A percentile compares a stretch with the other conserved stretches of the same genome.
Conservation (phyloP, 2,888 invertebrate genomes). For the Erebia ligea region DNA sequence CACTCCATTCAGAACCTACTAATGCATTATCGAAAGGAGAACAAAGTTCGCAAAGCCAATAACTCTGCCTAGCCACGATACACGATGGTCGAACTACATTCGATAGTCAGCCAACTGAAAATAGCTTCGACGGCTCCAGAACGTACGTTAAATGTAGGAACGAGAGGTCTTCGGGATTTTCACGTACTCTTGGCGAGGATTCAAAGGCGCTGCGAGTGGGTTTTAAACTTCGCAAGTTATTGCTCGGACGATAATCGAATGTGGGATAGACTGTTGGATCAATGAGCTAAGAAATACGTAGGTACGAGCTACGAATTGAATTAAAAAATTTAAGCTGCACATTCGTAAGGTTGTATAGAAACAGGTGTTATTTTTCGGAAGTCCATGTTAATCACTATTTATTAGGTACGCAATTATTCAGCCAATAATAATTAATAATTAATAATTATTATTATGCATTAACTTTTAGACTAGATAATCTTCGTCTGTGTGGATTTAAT, state of each 20-base stretch:
- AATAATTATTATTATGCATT: too few relatives aligned
- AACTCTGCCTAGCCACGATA: conserved; percentile 24
- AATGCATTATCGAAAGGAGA: conserved; percentile 23
- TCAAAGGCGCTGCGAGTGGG: conserved; percentile 45
- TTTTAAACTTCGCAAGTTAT: conserved; percentile 48
- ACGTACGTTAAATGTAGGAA: conserved; percentile 42
- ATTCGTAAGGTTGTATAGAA: not conserved
- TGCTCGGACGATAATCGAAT: conserved; percentile 46
- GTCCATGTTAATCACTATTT: too few relatives aligned
- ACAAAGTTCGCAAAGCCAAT: conserved; percentile 27
- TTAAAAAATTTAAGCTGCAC: not conserved
- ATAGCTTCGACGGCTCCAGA: conserved; percentile 37
- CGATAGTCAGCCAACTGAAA: conserved; percentile 39
- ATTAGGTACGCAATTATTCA: too few relatives aligned
- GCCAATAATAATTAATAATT: too few relatives aligned
- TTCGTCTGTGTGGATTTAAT: too few relatives aligned
- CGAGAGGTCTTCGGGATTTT: conserved; percentile 43
- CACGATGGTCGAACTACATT: conserved; percentile 13
- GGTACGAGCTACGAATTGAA: not conserved
- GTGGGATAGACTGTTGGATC: conserved; percentile 31
- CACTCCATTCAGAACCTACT: conserved; percentile 8
- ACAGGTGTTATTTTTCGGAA: too few relatives aligned
- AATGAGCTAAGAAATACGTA: conserved; percentile 20
- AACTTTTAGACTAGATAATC: too few relatives aligned
- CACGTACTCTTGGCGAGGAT: conserved; percentile 47